A percentile compares a stretch with the other conserved stretches of the same genome.
These are phyloP conservation scores for Rambutsinella grinnellia DNA, from an alignment of 2,888 invertebrate genomes.

Conservation along the genomic window DNA sequence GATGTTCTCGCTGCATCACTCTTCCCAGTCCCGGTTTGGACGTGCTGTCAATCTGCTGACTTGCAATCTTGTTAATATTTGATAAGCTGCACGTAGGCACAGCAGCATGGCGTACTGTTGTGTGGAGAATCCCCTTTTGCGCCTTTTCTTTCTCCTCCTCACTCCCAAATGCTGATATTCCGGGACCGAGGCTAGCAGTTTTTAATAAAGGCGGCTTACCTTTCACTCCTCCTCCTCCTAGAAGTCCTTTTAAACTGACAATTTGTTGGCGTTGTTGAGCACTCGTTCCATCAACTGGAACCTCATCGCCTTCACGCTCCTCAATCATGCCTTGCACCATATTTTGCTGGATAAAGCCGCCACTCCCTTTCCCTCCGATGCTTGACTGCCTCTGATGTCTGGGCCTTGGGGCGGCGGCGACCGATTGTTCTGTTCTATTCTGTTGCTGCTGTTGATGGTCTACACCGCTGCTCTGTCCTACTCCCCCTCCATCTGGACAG, in stretches of 20 bases:
- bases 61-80: constrained; percentile 44
- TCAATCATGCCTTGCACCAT: not conserved
- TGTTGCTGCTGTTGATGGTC: not conserved
- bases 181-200: constrained; percentile 61
- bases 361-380: not conserved
- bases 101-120: constrained; percentile 19
- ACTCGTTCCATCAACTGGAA: constrained; percentile 6
- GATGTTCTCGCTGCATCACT: constrained; percentile 1
- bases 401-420: not conserved
- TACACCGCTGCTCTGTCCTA: not conserved
- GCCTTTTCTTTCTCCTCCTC: constrained; percentile 49
- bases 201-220: constrained; percentile 59
- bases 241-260: constrained; percentile 37
- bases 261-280: constrained; percentile 15
- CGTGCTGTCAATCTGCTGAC: constrained; percentile 25
- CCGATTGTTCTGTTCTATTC: constrained; percentile 2
- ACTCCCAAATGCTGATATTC: constrained; percentile 59
- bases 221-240: constrained; percentile 15
- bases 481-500: constrained; percentile 26
- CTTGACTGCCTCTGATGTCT: not conserved
- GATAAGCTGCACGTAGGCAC: constrained; percentile 38
- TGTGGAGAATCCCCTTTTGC: not conserved
- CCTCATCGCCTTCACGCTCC: not conserved
- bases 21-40: not conserved
- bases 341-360: not conserved